Evolutionary conservation across 2,797 vertebrate species (phyloP), one percentile per base, ranked within the genome.

Genomic region (Tachyglossus aculeatus): DNA sequence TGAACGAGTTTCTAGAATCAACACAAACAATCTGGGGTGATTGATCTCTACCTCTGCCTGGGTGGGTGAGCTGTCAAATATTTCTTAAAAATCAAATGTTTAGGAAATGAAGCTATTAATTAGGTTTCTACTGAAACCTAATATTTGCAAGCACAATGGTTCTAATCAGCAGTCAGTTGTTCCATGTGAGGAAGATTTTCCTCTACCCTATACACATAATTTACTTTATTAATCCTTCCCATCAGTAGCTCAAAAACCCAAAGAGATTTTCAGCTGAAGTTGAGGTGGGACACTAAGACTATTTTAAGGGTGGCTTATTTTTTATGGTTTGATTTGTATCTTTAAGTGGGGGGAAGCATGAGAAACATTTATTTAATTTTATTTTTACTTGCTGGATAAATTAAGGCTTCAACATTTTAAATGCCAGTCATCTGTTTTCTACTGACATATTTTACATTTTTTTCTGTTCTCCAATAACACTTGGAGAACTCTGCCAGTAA

Each of bases 371-470:
- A 0, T 54, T 71, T 73, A 66, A 72, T 84, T 82, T 77, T 56
- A 60, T 80, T 79, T 78, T 55, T 36, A 43, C 1, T 5, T 1
- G 52, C 18, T 18, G 80, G 78, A 62, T 74, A 73, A 58, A 63
- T 43, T 67, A 45, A 67, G 72, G 57, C 74, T 39, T 67, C 76
- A 72, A 68, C 71, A 45, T 82, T 90, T 81, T 73, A 67, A 74
- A 69, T 15, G 43, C 73, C 82, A 71, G 85, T 90, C 89, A 86
- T 86, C 88, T 87, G 83, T 89, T 90, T 88, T 86, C 82, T 81
- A 80, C 85, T 83, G 74, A 88, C 84, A 84, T 77, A 59, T 74
- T 80, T 84, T 52, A 70, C 86, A 85, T 89, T 86, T 86, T 67
- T 90, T 71, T 40, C 59, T 71, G 65, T 77, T 83, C 84, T 89